Evolutionary conservation across 2,113 vertebrate species (phyloP), one percentile per base, ranked within the genome.

Genomic region (Pardalotus punctatus): DNA sequence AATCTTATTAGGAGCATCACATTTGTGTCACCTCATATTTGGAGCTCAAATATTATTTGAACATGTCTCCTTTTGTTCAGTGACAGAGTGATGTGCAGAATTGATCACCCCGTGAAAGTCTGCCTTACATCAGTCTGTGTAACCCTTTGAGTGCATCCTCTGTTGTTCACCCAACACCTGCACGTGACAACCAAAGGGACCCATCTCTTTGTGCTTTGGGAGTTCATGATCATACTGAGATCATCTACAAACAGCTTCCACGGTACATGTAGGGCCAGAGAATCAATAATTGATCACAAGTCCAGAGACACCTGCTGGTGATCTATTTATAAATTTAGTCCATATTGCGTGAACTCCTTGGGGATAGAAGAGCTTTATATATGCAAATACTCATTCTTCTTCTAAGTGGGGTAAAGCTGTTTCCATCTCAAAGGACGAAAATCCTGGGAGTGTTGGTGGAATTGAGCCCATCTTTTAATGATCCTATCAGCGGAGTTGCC

Each of bases 381-480:
- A 90, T 84, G 74, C 78, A 93, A 90, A 94, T 86, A 93, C 40
- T 88, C 48, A n/a, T 82, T 90, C 85, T 94, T 70, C 81, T 66
- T 82, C 43, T 70, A 91, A 90, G 61, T 61, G 47, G 9, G 28
- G 38, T 86, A 67, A 84, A 90, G 66, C 81, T 88, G 47, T 91
- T 97, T 92, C 86, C 56, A 83, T 51, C 92, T 93, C 65, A 76
- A 73, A 67, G 81, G 93, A 91, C 77, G 60, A 90, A 93, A 96
- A 94, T 69, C 65, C 90, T 96, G 90, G 69, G 90, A 96, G 76
- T 91, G 87, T 80, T 90, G 81, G 22, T 97, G 94, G 95, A 96
- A 86, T 53, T 14, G n/a, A 94, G 93, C 95, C 95, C 95, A 93
- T 86, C 86, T 90, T 95, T 95, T 94, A 96, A 97, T 93, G 94